A percentile compares a stretch with the other conserved stretches of the same genome.
Evolutionary conservation across 64 coral and sea anemone genomes (phyloP).

Genomic region (Orbicella faveolata): DNA sequence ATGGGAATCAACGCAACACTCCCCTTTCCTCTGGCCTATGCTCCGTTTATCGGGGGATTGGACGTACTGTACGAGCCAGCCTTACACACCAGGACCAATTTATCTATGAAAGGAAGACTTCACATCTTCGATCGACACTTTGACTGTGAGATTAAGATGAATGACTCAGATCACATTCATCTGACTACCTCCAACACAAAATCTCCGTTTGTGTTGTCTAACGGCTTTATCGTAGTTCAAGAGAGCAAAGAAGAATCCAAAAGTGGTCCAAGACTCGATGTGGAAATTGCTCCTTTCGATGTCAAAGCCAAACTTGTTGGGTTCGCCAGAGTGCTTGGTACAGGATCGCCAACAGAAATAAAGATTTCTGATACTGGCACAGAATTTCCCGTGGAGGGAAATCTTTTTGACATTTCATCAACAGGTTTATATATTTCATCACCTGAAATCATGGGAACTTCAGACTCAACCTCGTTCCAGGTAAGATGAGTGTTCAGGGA

Average conservation of each 20-base stretch:
- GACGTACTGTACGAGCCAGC: slow-evolving; percentile 40
- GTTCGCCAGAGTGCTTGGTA: slow-evolving; percentile 77
- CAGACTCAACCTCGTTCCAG: slow-evolving; percentile 48
- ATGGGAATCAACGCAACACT: slow-evolving; percentile 58
- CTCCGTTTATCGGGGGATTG: slow-evolving; percentile 47
- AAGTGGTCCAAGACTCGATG: slow-evolving; percentile 68
- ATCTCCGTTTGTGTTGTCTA: slow-evolving; percentile 64
- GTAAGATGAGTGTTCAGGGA: slow-evolving; percentile 7
- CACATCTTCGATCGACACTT: slow-evolving; percentile 64
- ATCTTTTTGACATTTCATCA: slow-evolving; percentile 79
- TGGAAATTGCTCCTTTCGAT: slow-evolving; percentile 68
- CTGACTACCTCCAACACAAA: slow-evolving; percentile 28
- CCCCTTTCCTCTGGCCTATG: slow-evolving; percentile 51
- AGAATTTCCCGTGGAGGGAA: slow-evolving; percentile 79
- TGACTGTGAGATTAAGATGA: slow-evolving; percentile 43
- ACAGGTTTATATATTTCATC: slow-evolving; percentile 82
- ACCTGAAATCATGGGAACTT: slow-evolving; percentile 59
- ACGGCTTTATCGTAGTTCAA: slow-evolving; percentile 72
- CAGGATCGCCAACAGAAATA: slow-evolving; percentile 64
- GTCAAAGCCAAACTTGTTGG: slow-evolving; percentile 68
- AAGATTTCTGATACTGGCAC: slow-evolving; percentile 87
- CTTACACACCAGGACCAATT: slow-evolving; percentile 17
- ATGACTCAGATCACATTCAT: slow-evolving; percentile 24
- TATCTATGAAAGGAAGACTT: slow-evolving; percentile 39
- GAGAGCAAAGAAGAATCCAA: slow-evolving; percentile 62